Percentiles rank a stretch among this genome's conserved stretches.
Evolutionary conservation across 2,113 vertebrate species (phyloP).

Genomic region (Pitta sordida): DNA sequence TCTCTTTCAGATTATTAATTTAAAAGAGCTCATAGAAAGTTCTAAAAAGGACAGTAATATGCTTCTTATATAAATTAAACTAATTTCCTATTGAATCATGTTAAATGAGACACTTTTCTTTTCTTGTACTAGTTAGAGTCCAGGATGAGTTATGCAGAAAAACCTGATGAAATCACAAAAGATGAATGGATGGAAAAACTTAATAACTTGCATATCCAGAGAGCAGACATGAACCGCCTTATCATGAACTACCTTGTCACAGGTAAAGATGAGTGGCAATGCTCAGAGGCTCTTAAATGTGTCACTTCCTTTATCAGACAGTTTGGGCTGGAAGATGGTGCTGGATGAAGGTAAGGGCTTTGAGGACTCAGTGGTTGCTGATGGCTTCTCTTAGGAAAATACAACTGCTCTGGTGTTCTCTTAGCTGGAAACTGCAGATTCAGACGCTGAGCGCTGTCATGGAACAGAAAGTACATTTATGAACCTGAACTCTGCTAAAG

Average conservation of each 20-base stretch:
- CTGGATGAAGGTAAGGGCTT: not conserved
- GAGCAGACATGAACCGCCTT: conserved; percentile 97
- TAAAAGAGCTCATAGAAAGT: not conserved
- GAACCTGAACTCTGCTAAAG: not conserved
- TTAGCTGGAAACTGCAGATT: not conserved
- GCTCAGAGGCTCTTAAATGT: not conserved
- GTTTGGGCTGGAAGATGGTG: not conserved
- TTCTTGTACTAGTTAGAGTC: conserved; percentile 67
- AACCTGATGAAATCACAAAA: conserved; percentile 94
- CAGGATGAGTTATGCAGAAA: conserved; percentile 98
- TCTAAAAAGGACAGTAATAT: not conserved
- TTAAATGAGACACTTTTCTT: not conserved
- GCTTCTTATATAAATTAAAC: not conserved
- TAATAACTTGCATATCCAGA: conserved; percentile 96
- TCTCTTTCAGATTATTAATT: not conserved
- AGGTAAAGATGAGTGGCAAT: conserved; percentile 68
- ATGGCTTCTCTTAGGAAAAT: not conserved
- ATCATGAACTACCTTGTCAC: conserved; percentile 99
- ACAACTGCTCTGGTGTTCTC: not conserved
- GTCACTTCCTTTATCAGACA: not conserved
- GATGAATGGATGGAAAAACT: conserved; percentile 99
- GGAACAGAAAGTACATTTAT: not conserved
- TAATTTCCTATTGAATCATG: not conserved
- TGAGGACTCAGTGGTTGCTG: not conserved
- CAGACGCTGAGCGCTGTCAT: not conserved